Evolutionary conservation across 2,797 vertebrate species (phyloP).

Genomic region (Loris lydekkerianus): DNA sequence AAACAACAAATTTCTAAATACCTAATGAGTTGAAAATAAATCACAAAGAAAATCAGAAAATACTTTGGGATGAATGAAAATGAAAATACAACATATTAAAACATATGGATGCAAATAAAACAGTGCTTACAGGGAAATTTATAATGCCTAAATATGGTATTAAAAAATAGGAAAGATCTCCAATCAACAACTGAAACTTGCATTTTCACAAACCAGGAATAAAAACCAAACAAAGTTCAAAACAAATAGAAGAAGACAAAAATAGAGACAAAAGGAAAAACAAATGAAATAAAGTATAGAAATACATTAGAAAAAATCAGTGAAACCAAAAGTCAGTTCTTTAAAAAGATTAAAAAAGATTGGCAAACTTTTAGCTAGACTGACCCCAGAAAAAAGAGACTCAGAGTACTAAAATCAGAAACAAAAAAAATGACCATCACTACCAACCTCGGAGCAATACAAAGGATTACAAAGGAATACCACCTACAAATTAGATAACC

Average conservation of each 20-base stretch:
- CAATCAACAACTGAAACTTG: background rate
- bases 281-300: background rate
- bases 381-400: background rate
- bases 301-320: background rate
- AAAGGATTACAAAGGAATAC: background rate
- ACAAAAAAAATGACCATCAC: background rate
- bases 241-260: background rate
- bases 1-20: background rate
- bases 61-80: background rate
- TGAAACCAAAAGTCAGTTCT: background rate
- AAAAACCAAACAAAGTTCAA: background rate
- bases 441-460: background rate
- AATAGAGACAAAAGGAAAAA: background rate
- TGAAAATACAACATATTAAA: background rate
- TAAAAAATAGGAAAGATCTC: background rate
- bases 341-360: background rate
- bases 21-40: background rate
- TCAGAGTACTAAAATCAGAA: background rate
- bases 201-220: background rate
- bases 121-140: background rate
- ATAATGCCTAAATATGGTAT: background rate
- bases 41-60: background rate
- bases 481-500: background rate
- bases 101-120: background rate
- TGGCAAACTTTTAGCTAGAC: background rate